Evolutionary conservation across 2,113 vertebrate species (phyloP).

Genomic region (Naja naja): DNA sequence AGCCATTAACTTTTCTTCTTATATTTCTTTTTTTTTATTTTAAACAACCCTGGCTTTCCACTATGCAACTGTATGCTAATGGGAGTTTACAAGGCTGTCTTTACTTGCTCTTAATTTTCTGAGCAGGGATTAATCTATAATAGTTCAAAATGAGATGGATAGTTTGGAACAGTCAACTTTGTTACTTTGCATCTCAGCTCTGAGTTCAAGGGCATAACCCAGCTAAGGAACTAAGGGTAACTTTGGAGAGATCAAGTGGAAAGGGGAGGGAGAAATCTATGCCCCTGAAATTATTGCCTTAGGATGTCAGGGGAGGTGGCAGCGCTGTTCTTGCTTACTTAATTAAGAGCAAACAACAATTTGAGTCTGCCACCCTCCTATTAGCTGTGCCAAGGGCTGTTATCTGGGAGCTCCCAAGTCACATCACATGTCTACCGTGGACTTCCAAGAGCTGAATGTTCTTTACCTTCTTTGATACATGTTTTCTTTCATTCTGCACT

Average conservation of each 20-base stretch:
- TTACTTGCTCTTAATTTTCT: neutral
- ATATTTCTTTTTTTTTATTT: neutral
- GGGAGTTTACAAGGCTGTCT: neutral
- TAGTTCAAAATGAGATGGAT: no score
- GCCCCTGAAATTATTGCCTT: slow-evolving; percentile 66
- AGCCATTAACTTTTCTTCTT: neutral
- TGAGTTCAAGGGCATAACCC: neutral
- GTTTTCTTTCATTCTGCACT: neutral
- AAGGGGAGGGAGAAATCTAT: slow-evolving; percentile 54
- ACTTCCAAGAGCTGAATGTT: slow-evolving; percentile 13
- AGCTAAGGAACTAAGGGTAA: slow-evolving; percentile 29
- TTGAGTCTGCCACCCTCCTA: slow-evolving; percentile 65
- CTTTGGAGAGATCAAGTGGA: slow-evolving; percentile 42
- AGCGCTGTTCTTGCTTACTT: slow-evolving; percentile 66
- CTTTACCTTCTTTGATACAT: slow-evolving; percentile 8
- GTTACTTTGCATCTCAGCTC: neutral
- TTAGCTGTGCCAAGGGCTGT: slow-evolving; percentile 49
- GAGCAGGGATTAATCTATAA: neutral
- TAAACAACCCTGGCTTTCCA: neutral
- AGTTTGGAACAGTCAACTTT: neutral
- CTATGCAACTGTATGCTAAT: neutral
- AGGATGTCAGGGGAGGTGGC: slow-evolving; percentile 62
- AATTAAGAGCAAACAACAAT: slow-evolving; percentile 72
- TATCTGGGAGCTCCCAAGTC: slow-evolving; percentile 34
- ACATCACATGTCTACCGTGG: slow-evolving; percentile 17